A percentile compares a stretch with the other conserved stretches of the same genome.
Evolutionary conservation across 2,113 vertebrate genomes (phyloP).

Genomic region (Actenoides hombroni): DNA sequence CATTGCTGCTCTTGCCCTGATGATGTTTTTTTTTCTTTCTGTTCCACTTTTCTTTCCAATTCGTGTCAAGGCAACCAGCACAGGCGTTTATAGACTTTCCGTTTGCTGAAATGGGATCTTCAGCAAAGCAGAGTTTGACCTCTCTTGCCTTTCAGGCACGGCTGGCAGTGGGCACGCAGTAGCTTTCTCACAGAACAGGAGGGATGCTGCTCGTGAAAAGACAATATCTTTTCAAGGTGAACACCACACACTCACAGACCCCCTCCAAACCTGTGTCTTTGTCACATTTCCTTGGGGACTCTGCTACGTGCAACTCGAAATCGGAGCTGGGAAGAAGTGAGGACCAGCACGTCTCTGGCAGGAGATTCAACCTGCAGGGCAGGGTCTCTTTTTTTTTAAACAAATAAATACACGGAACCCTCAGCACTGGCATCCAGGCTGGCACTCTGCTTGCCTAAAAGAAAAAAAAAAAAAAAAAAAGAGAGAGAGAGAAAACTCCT

Average conservation of each 20-base stretch:
- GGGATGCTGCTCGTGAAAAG: background rate
- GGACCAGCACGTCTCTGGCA: background rate
- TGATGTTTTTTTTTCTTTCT: background rate
- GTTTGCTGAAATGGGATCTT: background rate
- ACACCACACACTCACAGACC: too few relatives aligned
- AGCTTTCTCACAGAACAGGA: background rate
- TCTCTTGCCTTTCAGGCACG: background rate
- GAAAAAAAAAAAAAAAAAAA: background rate
- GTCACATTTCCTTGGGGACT: background rate
- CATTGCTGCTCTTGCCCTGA: background rate
- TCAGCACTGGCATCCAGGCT: background rate
- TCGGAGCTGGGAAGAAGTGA: background rate
- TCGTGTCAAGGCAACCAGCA: background rate
- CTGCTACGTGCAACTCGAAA: fast-evolving
- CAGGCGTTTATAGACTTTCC: background rate
- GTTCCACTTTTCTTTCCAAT: background rate
- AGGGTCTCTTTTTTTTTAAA: background rate
- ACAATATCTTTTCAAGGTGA: fast-evolving
- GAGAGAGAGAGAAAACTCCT: background rate
- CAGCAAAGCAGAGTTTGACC: background rate
- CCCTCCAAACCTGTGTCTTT: background rate
- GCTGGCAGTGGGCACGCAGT: background rate
- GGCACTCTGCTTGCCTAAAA: background rate
- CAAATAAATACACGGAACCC: background rate
- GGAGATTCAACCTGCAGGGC: background rate